Evolutionary conservation across 2,797 vertebrate species (phyloP).

Genomic region (Hirundo rustica): DNA sequence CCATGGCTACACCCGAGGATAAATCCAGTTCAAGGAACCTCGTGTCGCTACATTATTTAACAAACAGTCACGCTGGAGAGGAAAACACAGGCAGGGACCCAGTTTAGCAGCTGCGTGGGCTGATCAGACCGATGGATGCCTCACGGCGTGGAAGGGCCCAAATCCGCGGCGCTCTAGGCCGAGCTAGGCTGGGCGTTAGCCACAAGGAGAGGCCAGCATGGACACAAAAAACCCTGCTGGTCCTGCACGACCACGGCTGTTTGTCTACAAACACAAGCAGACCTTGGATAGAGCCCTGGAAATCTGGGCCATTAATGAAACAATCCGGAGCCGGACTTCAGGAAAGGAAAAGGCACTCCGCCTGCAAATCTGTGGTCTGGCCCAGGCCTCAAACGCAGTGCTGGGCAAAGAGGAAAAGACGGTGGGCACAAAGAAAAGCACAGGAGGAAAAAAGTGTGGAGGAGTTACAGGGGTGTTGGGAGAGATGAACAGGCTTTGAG

Average conservation of each 20-base stretch:
- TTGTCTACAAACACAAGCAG: not conserved
- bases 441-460: not conserved
- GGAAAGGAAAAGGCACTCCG: not conserved
- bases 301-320: not conserved
- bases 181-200: not conserved
- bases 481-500: not conserved
- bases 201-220: not conserved
- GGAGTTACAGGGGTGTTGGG: not conserved
- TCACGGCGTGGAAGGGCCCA: not conserved
- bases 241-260: not conserved
- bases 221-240: not conserved
- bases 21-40: slow-evolving; percentile 35
- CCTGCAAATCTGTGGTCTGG: not conserved
- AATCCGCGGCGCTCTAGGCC: not conserved
- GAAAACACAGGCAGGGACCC: not conserved
- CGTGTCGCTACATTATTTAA: slow-evolving; percentile 45
- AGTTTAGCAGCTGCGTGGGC: slow-evolving; percentile 20
- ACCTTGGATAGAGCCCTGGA: not conserved
- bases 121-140: not conserved
- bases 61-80: not conserved
- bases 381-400: fast-evolving
- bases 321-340: not conserved
- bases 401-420: not conserved
- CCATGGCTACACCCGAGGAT: slow-evolving; percentile 4
- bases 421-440: not conserved